Evolutionary conservation across 1,140 invertebrate species (phyloP), one percentile per base, ranked within the genome.

Genomic region (Oryzaephilus surinamensis): DNA sequence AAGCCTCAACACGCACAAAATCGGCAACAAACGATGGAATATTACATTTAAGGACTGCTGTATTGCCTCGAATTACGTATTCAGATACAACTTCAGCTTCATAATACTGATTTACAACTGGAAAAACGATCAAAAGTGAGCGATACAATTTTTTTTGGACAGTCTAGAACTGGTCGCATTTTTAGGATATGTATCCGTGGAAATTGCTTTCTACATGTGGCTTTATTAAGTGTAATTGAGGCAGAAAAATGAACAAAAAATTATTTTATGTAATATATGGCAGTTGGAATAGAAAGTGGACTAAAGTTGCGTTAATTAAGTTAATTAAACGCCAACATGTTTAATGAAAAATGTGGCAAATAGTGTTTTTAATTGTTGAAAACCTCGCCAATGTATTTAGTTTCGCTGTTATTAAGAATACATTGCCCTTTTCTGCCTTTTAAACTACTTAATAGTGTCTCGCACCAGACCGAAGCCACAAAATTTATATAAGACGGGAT

Each of bases 1-100:
- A 96, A 37, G 84, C 76, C 52, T 88, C 83, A 5, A 95, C 87
- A 52, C 78, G 75, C 18, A 94, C 82, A 61, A 91, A 94, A 68
- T 93, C 88, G 27, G 83, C 79, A 24, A 93, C 86, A 65, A 91
- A 95, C 38, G 81, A 84, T 11, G 91, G 92, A 50, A 95, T 91
- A 49, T 81, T 86, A 62, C 91, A 95, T 65, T 91, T 92, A 24
- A 95, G 63, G 31, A 95, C 82, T 13, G 89, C 91, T 28, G 88
- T 84, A 64, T 93, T 93, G 32, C 89, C 90, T 38, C 83, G 74
- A 54, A 93, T 93, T 16, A 92, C 86, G 65, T 92, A 92, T 55
- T 90, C 89, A 24, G 88, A 88, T n/a, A 88, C 81, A 32, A 91
- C 83, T 64, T 91, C 84, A 13, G 89, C 81, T 61, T 91, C 84